Base-by-base conservation (phyloP, 1,140 invertebrate genomes). In the Maconellicoccus hirsutus region DNA sequence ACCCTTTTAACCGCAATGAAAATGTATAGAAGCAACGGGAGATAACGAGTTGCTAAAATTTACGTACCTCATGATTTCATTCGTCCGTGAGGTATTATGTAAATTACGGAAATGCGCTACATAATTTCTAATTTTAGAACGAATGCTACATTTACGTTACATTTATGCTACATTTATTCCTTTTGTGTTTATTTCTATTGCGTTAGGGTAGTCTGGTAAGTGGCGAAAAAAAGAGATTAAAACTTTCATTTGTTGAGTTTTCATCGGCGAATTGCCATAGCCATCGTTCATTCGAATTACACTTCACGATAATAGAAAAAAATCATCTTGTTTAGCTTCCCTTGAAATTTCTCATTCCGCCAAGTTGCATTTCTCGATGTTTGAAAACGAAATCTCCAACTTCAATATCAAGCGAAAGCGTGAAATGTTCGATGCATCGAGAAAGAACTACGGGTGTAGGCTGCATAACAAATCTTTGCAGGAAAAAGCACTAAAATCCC, bases 81-180 rank as follows among this genome's bases (percentile, higher is more conserved):
- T 52, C 42, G 42, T 52, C 42, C 42, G 42, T 16, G 42, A 52
- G 42, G 42, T 52, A 52, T 52, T 52, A 52, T 52, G 42, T 16
- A 52, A 52, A 52, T 52, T 52, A 19, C 42, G 42, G 42, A 52
- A 52, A 52, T 52, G 42, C 42, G 42, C 42, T 52, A 52, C 42
- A 52, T 52, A 52, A 52, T 52, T 52, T 16, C 42, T 52, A 52
- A 52, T 52, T 52, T 52, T 19, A 19, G 6, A 8, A 52, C 42
- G 42, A 52, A 52, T 52, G 42, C 42, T 52, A 52, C 42, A 52
- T 52, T 52, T 52, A 52, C 42, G 42, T 52, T 52, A 52, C 42
- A 52, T 52, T 52, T 52, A 52, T 52, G 42, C 42, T 52, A 52
- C 42, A 52, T 52, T 52, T 52, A 52, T 19, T 52, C 42, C 42